Base-by-base conservation (phyloP, 1,140 invertebrate genomes). In the Diabrotica virgifera region DNA sequence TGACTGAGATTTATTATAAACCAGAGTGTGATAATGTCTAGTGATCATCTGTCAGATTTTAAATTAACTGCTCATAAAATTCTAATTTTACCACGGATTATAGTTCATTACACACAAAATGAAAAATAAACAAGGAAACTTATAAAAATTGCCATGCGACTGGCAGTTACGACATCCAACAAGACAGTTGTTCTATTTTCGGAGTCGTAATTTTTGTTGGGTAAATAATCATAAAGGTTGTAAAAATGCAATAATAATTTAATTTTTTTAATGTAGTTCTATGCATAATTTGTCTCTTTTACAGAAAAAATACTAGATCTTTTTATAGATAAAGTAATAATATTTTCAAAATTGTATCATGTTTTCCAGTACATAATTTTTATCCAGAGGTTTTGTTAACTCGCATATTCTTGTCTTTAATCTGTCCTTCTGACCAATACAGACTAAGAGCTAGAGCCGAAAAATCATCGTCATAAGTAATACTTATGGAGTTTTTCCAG, bases 121-220 rank as follows among this genome's bases (percentile, higher is more conserved):
- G 36, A 14, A 57, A 57, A 57, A 57, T 12, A 56, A 56, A 56
- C 54, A 57, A 37, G 40, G 53, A 36, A 9, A 36, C 55, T 37
- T 57, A 7, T 37, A 57, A 57, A 57, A 57, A 57, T 40, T 12
- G 14, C 52, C 52, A 53, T 9, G 5, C 55, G n/a, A 10, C 55
- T 57, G 35, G 55, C 24, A 57, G 55, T 57, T 57, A 57, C 55
- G 55, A 57, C 55, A 57, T 57, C 36, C 36, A 5, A 53, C 55
- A 57, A 57, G 55, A 57, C 55, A 57, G 24, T 24, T 24, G 24
- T 36, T 57, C 55, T 57, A 57, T 57, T 57, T 57, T 57, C 12
- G 36, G 12, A 36, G 55, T 37, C 55, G 36, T 57, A 57, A 57
- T 37, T 57, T 36, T 57, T 57, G 55, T 37, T 57, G 55, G 35